Conservation (phyloP, 64 coral and sea anemone genomes). For the Hydrozoanthus tunicans region DNA sequence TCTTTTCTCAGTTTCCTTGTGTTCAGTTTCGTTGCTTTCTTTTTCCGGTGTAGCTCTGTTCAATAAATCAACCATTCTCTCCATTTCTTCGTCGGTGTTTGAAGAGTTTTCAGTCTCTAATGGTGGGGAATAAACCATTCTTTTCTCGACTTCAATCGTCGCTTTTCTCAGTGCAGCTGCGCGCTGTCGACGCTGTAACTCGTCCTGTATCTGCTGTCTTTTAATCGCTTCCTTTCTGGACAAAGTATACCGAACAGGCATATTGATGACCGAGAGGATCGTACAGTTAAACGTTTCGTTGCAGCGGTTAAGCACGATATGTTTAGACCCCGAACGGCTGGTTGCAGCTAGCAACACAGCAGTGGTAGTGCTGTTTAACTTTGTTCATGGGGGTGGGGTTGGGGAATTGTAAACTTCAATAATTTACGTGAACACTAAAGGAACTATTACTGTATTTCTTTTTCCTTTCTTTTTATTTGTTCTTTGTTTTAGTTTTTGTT, state of each 20-base stretch:
- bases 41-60: neutral
- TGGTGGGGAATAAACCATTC: neutral
- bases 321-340: neutral
- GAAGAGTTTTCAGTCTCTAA: neutral
- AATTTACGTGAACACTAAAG: too few species aligned
- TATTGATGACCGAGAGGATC: neutral
- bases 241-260: constrained; percentile 40
- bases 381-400: neutral
- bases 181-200: constrained; percentile 38
- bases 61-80: constrained; percentile 35
- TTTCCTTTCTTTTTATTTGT: too few species aligned
- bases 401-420: too few species aligned
- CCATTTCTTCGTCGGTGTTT: constrained; percentile 4
- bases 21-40: neutral
- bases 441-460: too few species aligned
- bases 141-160: constrained; percentile 28
- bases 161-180: constrained; percentile 6
- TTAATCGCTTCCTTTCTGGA: constrained; percentile 16
- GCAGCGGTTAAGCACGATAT: neutral
- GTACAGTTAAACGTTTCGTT: neutral
- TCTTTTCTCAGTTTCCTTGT: neutral
- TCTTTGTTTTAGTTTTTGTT: too few species aligned
- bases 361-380: neutral
- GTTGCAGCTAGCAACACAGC: neutral
- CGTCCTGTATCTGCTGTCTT: constrained; percentile 1